Evolutionary conservation across 1,140 invertebrate genomes (phyloP).

Genomic region (Cydia amplana): DNA sequence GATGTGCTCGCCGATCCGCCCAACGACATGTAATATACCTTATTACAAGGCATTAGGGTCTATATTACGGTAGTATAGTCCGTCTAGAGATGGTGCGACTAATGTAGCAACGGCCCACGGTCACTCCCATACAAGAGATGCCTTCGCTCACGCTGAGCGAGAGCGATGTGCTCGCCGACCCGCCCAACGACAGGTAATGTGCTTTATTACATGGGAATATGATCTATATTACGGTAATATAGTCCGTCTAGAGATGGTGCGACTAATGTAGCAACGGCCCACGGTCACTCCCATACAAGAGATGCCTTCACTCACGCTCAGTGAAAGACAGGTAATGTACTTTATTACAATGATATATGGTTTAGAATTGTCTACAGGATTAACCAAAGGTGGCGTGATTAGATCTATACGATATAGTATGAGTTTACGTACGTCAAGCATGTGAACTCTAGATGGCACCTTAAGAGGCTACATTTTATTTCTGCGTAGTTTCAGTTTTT

Average conservation of each 20-base stretch:
- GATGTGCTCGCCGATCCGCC: constrained; percentile 63
- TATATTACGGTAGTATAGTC: no score
- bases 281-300: constrained; percentile 77
- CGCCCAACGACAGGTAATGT: constrained; percentile 16
- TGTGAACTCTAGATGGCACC: no score
- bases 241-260: no score
- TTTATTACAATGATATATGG: neutral
- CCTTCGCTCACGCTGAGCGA: constrained; percentile 78
- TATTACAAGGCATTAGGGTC: neutral
- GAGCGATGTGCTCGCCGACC: constrained; percentile 71
- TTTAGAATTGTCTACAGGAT: no score
- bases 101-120: constrained; percentile 62
- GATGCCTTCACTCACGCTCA: constrained; percentile 76
- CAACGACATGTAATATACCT: neutral
- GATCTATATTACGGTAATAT: no score
- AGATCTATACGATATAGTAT: no score
- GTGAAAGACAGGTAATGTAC: constrained; percentile 63
- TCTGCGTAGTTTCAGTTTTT: no score
- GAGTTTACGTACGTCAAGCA: no score
- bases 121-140: constrained; percentile 76
- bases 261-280: constrained; percentile 50
- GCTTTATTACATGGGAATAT: neutral
- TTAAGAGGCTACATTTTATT: no score
- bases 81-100: no score
- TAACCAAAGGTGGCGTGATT: no score